Evolutionary conservation across 1,140 invertebrate species (phyloP), one percentile per base, ranked within the genome.

Genomic region (Bombyx mandarina): DNA sequence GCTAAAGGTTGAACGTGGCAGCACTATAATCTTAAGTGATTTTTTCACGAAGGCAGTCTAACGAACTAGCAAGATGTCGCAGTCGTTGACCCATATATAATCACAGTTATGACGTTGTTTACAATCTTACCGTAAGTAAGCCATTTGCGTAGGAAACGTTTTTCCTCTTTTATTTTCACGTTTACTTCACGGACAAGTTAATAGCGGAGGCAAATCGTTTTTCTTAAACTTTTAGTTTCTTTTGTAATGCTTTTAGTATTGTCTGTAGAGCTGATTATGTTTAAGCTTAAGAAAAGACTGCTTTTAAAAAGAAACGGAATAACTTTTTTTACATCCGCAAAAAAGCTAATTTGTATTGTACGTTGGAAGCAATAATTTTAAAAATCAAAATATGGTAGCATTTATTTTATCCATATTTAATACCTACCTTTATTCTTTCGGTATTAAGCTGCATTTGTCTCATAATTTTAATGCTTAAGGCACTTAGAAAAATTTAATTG

Each of bases 51-150:
- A 72, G 68, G 69, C 66, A 73, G 75, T 81, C 78, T 77, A 82
- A 80, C 73, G 78, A 78, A 79, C 70, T 78, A 79, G 66, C 71
- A 82, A 80, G 77, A 80, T 77, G 74, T 84, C 73, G 72, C 71
- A 76, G 66, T 67, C 67, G 66, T 79, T 80, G 77, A 80, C 79
- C 76, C 68, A 72, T 82, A 79, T 78, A 73, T 81, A 75, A 77
- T 75, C 65, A 77, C 65, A 67, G 67, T 77, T 77, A 77, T 79
- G 72, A 71, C 62, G 62, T 75, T 79, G 73, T 74, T 78, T 81
- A 73, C 75, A 66, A 58, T 59, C 51, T 52, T 56, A 35, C 50
- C 59, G 55, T 69, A 64, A 75, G 61, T 68, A 54, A 69, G 58
- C 56, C 62, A 67, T 78, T 71, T 65, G 52, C 60, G 45, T 63